These are phyloP conservation scores for Zaprionus lineosus DNA, from an alignment of 2,888 invertebrate genomes.

Conservation along the genomic window DNA sequence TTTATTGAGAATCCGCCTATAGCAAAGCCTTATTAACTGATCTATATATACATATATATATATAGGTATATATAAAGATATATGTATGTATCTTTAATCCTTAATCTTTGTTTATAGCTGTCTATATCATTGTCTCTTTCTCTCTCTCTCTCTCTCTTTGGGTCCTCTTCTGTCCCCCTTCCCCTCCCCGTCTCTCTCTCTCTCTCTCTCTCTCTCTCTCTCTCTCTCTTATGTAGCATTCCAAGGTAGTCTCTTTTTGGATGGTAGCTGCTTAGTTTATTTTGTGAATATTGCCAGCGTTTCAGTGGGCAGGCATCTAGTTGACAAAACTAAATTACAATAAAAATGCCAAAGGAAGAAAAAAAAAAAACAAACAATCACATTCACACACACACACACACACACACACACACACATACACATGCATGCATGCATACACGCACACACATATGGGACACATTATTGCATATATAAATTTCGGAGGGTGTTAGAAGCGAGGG, in stretches of 20 bases:
- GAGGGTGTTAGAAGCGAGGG: conserved; percentile 26
- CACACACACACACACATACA: conserved; percentile 15
- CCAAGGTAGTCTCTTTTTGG: conserved; percentile 51
- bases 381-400: conserved; percentile 13
- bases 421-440: conserved; percentile 12
- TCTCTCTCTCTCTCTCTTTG: too few relatives aligned
- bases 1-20: too few relatives aligned
- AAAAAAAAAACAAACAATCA: conserved; percentile 31
- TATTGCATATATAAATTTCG: conserved; percentile 4
- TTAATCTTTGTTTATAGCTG: too few relatives aligned
- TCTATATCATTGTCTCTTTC: too few relatives aligned
- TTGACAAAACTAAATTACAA: conserved; percentile 69
- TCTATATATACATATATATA: too few relatives aligned
- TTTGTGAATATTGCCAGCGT: conserved; percentile 40
- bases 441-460: conserved; percentile 9
- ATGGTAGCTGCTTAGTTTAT: conserved; percentile 43
- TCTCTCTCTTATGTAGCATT: conserved; percentile 17
- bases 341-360: conserved; percentile 46
- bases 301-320: conserved; percentile 43
- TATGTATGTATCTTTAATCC: too few relatives aligned
- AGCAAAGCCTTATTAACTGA: too few relatives aligned
- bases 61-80: too few relatives aligned
- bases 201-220: neutral
- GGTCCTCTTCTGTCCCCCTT: too few relatives aligned
- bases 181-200: neutral